Base-by-base conservation (phyloP, 2,888 invertebrate genomes). In the Conus canariensis region DNA sequence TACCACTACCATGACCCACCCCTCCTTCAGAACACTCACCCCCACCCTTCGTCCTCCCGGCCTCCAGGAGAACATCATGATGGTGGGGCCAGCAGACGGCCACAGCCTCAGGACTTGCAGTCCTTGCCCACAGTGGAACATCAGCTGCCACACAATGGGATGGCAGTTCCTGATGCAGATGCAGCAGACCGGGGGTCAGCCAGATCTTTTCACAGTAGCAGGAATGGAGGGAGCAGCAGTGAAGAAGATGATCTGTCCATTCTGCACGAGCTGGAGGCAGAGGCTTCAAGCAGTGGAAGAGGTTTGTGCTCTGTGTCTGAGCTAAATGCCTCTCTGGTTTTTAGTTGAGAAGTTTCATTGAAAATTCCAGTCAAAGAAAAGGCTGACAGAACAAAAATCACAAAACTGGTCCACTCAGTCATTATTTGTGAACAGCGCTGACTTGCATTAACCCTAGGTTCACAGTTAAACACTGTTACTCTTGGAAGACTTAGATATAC, bases 261-360 rank as follows among this genome's bases (percentile, higher is more conserved):
- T 56, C 80, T 91, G n/a, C 89, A 92, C 89, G 92, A 91, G 58
- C 85, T 92, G n/a, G 92, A 89, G 10, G 91, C 92, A 16, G 90
- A 45, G 22, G 90, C 83, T 10, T 90, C 91, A 25, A 91, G 85
- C 82, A 89, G 83, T 74, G 89, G 90, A 82, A 80, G 91, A 85
- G 87, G 91, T 91, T n/a, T 77, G 91, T 86, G 64, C 16, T 64
- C 16, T 16, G 45, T n/a, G 12, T 19, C 19, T 45, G 45, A 45
- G 45, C 45, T 45, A 4, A 45, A 45, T 1, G 45, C 45, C 45
- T 45, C 45, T 4, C 45, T 45, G 45, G 45, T 4, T 45, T 45
- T 45, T 45, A 45, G 45, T 45, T 45, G 45, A 45, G 45, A 45
- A 2, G 45, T 45, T 45, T 4, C 45, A 45, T 45, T 45, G 45